phyloP scores from a whole-genome alignment of 2,797 vertebrate genomes.

The Gymnocypris eckloni region DNA sequence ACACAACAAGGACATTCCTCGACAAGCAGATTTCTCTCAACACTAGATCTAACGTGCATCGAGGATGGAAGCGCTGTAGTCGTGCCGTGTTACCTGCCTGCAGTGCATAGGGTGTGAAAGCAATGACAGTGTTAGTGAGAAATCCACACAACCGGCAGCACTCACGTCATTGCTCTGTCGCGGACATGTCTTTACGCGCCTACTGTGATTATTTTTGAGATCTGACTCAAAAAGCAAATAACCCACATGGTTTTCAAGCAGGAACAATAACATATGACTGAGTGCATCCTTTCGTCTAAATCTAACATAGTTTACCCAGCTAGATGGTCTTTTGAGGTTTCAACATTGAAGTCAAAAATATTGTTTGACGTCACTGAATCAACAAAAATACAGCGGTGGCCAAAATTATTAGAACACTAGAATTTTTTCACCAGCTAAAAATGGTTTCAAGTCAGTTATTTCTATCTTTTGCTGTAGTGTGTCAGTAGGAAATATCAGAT shows the following conservation, averaged over 20 bases:
- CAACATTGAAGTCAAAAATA: background rate
- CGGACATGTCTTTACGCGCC: slow-evolving; percentile 73
- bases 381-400: background rate
- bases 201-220: slow-evolving; percentile 73
- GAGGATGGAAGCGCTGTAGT: slow-evolving; percentile 34
- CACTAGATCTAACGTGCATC: slow-evolving; percentile 34
- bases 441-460: too few species aligned
- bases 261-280: slow-evolving; percentile 33
- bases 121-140: background rate
- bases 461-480: too few species aligned
- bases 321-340: background rate
- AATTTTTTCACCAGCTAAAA: too few species aligned
- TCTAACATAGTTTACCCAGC: background rate
- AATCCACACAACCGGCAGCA: background rate
- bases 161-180: slow-evolving; percentile 68
- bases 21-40: slow-evolving; percentile 12
- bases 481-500: too few species aligned
- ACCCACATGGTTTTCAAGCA: slow-evolving; percentile 28
- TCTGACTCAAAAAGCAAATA: slow-evolving; percentile 60
- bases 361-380: background rate
- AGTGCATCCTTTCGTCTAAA: slow-evolving; percentile 19
- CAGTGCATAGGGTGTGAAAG: background rate
- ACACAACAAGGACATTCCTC: slow-evolving; percentile 67
- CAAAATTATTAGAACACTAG: too few species aligned
- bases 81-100: background rate